These are phyloP conservation scores for Cerceris rybyensis DNA, from an alignment of 2,888 invertebrate genomes.

Conservation along the genomic window DNA sequence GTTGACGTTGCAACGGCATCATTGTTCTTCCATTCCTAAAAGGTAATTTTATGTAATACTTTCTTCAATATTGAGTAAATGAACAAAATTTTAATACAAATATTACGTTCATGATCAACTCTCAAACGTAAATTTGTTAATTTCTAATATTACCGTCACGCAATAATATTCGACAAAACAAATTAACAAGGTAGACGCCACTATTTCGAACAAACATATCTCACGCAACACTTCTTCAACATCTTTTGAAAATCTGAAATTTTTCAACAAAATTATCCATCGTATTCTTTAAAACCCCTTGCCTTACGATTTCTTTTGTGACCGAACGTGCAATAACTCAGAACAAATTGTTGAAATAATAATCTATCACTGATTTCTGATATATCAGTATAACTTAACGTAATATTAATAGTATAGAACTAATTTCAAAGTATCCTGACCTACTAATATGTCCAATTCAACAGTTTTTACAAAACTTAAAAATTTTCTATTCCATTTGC, in stretches of 20 bases:
- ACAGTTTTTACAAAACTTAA: too few species aligned
- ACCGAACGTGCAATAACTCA: too few species aligned
- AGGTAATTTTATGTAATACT: conserved; percentile 32
- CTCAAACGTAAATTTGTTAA: not conserved
- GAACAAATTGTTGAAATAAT: too few species aligned
- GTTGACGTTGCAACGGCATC: conserved; percentile 70
- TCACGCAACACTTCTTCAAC: conserved; percentile 63
- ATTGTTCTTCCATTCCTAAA: conserved; percentile 73
- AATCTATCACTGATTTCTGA: too few species aligned
- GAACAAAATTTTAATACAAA: conserved; percentile 31
- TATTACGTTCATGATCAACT: not conserved
- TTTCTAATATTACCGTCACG: conserved; percentile 66
- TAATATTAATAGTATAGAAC: too few species aligned
- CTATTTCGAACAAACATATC: conserved; percentile 72
- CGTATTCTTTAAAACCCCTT: too few species aligned
- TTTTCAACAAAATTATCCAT: not conserved
- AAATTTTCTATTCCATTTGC: too few species aligned
- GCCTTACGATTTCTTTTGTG: too few species aligned
- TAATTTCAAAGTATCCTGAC: too few species aligned
- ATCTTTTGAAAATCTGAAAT: conserved; percentile 39
- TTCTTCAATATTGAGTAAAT: conserved; percentile 20
- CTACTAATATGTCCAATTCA: too few species aligned
- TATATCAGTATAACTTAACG: too few species aligned
- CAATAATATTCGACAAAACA: conserved; percentile 75
- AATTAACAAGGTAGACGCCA: conserved; percentile 72